A percentile compares a stretch with the other conserved stretches of the same genome.
Evolutionary conservation across 2,888 invertebrate genomes (phyloP).

Genomic region (Reticulitermes lucifugus): DNA sequence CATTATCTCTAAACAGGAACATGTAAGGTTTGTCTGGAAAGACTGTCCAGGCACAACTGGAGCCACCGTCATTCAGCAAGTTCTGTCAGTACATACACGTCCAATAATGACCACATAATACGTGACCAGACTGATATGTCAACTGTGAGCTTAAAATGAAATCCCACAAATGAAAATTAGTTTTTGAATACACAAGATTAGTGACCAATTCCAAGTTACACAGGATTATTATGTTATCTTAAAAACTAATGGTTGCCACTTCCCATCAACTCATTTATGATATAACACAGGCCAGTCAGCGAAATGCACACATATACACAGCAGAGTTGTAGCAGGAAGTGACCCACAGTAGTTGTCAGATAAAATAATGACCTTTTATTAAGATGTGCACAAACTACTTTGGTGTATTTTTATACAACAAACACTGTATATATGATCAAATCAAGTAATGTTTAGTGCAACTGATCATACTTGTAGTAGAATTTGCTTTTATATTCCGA

Average conservation of each 20-base stretch:
- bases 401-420: background rate
- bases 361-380: background rate
- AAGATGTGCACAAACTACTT: background rate
- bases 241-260: too few species aligned
- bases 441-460: background rate
- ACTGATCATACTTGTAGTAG: background rate
- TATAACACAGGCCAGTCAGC: too few species aligned
- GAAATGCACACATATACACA: too few species aligned
- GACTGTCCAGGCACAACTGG: conserved; percentile 23
- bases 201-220: too few species aligned
- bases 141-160: background rate
- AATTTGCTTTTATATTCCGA: background rate
- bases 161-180: background rate
- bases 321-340: too few species aligned
- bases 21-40: conserved; percentile 42
- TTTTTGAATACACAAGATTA: background rate
- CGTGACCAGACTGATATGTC: background rate
- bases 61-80: conserved; percentile 27
- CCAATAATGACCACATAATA: background rate
- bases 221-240: too few species aligned
- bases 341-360: too few species aligned
- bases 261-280: too few species aligned
- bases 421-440: background rate
- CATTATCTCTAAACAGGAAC: conserved; percentile 50
- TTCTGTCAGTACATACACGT: background rate